phyloP scores from a whole-genome alignment of 2,888 invertebrate genomes.

The Dynastes grantii region DNA sequence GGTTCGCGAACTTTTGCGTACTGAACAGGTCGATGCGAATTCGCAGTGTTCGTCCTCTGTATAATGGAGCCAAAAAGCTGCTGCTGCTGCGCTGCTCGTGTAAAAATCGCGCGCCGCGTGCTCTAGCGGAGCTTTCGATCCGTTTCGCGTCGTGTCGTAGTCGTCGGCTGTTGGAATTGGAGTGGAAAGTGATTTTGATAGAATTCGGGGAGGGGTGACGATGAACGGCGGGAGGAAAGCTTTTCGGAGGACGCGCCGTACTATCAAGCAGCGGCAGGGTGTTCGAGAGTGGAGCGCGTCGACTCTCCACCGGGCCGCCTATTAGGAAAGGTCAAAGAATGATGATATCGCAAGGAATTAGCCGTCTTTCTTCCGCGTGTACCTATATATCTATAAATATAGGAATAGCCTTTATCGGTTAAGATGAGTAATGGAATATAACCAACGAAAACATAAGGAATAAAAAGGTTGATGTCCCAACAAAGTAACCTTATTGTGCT shows the following conservation, averaged over 20 bases:
- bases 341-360: neutral
- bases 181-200: conserved; percentile 45
- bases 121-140: conserved; percentile 24
- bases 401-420: too few relatives aligned
- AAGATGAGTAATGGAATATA: too few relatives aligned
- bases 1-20: conserved; percentile 32
- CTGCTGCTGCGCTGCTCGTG: conserved; percentile 5
- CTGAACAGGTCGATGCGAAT: conserved; percentile 33
- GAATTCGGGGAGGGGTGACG: conserved; percentile 4
- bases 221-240: neutral
- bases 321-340: conserved; percentile 46
- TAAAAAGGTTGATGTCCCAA: too few relatives aligned
- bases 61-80: conserved; percentile 5
- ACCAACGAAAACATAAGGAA: too few relatives aligned
- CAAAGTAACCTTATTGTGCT: too few relatives aligned
- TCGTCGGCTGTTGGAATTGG: conserved; percentile 29
- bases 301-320: conserved; percentile 34
- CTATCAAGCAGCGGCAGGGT: neutral
- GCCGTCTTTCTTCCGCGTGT: neutral
- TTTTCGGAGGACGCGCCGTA: conserved; percentile 3
- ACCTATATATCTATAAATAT: neutral
- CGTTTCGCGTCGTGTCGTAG: conserved; percentile 8
- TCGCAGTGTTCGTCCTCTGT: neutral
- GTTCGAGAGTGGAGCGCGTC: neutral
- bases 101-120: neutral